phyloP scores from a whole-genome alignment of 2,797 vertebrate species.

The Monodelphis domestica region DNA sequence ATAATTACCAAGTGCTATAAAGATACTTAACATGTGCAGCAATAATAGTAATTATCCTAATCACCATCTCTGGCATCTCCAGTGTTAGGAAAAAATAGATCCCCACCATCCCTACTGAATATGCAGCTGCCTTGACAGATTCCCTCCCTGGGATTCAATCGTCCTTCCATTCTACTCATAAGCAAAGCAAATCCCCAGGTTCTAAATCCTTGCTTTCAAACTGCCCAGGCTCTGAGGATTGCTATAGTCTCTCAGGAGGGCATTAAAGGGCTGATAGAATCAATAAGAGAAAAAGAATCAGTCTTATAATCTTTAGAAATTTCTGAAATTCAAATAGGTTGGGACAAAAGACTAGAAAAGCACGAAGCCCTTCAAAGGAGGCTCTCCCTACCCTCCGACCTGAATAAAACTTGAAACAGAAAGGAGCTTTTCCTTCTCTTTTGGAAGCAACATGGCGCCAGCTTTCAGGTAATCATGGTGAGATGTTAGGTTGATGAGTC shows the following conservation, averaged over 20 bases:
- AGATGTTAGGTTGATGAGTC: slow-evolving; percentile 38
- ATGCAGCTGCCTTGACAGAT: slow-evolving; percentile 74
- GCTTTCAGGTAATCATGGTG: slow-evolving; percentile 10
- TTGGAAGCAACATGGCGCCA: not conserved
- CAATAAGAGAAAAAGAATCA: not conserved
- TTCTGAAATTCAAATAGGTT: slow-evolving; percentile 21
- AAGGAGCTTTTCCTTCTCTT: not conserved
- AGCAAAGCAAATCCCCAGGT: slow-evolving; percentile 56
- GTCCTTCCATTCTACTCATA: slow-evolving; percentile 55
- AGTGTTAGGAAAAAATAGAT: not conserved
- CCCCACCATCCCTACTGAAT: slow-evolving; percentile 59
- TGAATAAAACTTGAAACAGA: not conserved
- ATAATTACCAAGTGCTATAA: slow-evolving; percentile 72
- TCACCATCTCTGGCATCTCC: slow-evolving; percentile 54
- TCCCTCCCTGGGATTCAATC: slow-evolving; percentile 64
- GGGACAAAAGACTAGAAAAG: not conserved
- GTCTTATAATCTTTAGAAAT: slow-evolving; percentile 30
- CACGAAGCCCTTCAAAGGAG: slow-evolving; percentile 5
- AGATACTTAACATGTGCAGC: slow-evolving; percentile 72
- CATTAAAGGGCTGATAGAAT: slow-evolving; percentile 14
- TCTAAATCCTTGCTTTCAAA: slow-evolving; percentile 30
- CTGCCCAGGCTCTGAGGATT: slow-evolving; percentile 20
- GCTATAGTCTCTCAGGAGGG: not conserved
- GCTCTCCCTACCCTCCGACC: not conserved
- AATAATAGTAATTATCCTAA: slow-evolving; percentile 78